Percentiles rank a stretch among this genome's conserved stretches.
These are phyloP conservation scores for Dasyurus viverrinus DNA, from an alignment of 2,113 vertebrate species.

Conservation along the genomic window DNA sequence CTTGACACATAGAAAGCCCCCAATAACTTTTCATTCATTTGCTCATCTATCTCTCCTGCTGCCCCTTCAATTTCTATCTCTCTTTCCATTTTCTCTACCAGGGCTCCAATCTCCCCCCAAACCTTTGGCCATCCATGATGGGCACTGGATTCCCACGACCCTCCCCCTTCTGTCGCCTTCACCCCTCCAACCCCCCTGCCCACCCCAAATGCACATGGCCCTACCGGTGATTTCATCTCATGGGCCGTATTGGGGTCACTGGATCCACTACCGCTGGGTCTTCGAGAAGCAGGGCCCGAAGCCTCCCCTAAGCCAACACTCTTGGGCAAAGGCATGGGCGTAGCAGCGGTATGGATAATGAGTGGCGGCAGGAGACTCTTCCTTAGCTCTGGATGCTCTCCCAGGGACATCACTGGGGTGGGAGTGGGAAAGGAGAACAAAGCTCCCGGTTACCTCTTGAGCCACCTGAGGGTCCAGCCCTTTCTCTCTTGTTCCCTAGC, in stretches of 20 bases:
- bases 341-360: slow-evolving; percentile 97
- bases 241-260: slow-evolving; percentile 83
- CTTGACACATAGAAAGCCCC: background rate
- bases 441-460: background rate
- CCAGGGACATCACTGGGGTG: slow-evolving; percentile 89
- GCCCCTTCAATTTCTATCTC: background rate
- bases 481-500: background rate
- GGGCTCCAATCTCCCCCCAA: background rate
- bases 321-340: slow-evolving; percentile 96
- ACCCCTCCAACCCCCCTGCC: background rate
- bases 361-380: slow-evolving; percentile 94
- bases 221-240: slow-evolving; percentile 93
- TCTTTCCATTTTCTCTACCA: background rate
- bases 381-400: slow-evolving; percentile 92
- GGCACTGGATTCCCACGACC: background rate
- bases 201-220: background rate
- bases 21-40: background rate
- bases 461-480: background rate
- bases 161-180: background rate
- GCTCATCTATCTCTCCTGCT: background rate
- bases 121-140: background rate
- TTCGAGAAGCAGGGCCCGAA: slow-evolving; percentile 84
- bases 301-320: slow-evolving; percentile 82
- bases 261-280: slow-evolving; percentile 91
- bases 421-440: background rate